phyloP scores from a whole-genome alignment of 2,888 invertebrate genomes.

The Oeneis ivallda region DNA sequence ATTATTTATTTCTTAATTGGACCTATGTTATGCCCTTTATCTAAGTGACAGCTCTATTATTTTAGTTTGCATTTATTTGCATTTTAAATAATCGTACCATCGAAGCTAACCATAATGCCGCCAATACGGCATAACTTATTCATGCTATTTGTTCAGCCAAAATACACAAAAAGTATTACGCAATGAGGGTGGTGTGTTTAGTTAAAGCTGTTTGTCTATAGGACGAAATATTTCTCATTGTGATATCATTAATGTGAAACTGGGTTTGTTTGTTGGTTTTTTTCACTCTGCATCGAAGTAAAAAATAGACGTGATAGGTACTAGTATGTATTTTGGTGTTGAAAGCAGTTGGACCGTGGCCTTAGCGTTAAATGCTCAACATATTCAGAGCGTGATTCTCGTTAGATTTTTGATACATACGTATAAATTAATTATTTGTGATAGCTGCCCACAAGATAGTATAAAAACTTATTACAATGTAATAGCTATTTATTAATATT shows the following conservation, averaged over 20 bases:
- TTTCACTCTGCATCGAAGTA: too few relatives aligned
- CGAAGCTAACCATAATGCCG: slow-evolving; percentile 42
- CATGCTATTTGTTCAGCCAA: slow-evolving; percentile 54
- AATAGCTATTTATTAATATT: too few relatives aligned
- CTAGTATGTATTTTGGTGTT: too few relatives aligned
- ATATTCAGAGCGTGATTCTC: too few relatives aligned
- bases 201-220: slow-evolving; percentile 25
- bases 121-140: slow-evolving; percentile 48
- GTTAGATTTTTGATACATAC: too few relatives aligned
- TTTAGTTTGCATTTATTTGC: slow-evolving; percentile 19
- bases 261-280: neutral
- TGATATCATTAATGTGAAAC: neutral
- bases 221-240: neutral
- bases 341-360: too few relatives aligned
- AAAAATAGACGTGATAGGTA: too few relatives aligned
- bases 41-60: neutral
- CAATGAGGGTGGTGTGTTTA: slow-evolving; percentile 43
- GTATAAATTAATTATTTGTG: too few relatives aligned
- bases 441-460: too few relatives aligned
- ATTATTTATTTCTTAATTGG: slow-evolving; percentile 1
- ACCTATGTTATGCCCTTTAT: neutral
- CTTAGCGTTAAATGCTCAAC: too few relatives aligned
- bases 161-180: slow-evolving; percentile 51
- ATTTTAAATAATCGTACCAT: slow-evolving; percentile 30
- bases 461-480: too few relatives aligned